phyloP scores from a whole-genome alignment of 2,888 invertebrate genomes.

The Drosophila macrothrix region DNA sequence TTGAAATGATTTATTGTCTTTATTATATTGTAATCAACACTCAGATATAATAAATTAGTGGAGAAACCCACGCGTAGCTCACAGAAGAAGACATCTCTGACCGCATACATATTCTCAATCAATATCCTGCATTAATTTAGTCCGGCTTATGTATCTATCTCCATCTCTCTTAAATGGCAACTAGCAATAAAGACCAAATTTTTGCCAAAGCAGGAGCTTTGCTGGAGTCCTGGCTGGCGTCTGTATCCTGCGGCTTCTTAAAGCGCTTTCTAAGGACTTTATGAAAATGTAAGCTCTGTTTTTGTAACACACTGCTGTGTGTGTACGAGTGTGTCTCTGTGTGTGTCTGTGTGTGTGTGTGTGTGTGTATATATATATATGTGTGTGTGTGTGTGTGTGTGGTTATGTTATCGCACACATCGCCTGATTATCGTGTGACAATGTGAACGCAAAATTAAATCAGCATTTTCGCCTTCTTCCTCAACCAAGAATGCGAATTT shows the following conservation, averaged over 20 bases:
- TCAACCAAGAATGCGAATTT: slow-evolving; percentile 35
- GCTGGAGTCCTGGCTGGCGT: not conserved
- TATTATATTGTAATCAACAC: not conserved
- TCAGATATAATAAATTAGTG: not conserved
- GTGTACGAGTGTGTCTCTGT: slow-evolving; percentile 3
- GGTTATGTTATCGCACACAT: slow-evolving; percentile 55
- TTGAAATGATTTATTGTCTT: not conserved
- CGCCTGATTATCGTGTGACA: slow-evolving; percentile 75
- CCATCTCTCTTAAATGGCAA: not conserved
- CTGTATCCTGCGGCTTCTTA: slow-evolving; percentile 12
- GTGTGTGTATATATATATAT: not conserved
- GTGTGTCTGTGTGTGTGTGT: not conserved
- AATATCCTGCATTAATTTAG: not conserved
- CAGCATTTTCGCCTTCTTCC: slow-evolving; percentile 65
- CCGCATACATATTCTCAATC: not conserved
- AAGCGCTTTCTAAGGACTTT: slow-evolving; percentile 28
- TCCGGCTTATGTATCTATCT: not conserved
- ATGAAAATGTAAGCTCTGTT: slow-evolving; percentile 47
- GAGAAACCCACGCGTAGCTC: not conserved
- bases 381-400: slow-evolving; percentile 7
- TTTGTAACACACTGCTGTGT: not conserved
- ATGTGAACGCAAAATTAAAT: slow-evolving; percentile 78
- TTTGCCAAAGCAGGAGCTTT: not conserved
- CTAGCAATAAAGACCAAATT: not conserved
- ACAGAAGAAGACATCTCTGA: not conserved